Conservation (phyloP, 1,140 invertebrate species). For the Ostrea denselamellosa region DNA sequence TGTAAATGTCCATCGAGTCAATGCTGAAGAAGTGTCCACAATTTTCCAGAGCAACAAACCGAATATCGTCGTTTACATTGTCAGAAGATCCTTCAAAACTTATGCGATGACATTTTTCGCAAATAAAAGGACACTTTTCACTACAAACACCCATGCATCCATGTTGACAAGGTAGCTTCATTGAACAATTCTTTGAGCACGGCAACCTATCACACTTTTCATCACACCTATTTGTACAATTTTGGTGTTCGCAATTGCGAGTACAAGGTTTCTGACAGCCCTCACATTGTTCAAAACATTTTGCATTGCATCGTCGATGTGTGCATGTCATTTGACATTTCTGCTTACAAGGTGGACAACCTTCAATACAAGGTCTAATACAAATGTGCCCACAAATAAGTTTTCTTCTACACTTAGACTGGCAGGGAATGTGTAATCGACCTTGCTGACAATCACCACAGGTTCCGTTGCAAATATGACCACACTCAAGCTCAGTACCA, state of each 20-base stretch:
- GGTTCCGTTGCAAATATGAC: slow-evolving; percentile 67
- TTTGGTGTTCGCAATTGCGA: slow-evolving; percentile 76
- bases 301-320: slow-evolving; percentile 10
- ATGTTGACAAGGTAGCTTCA: slow-evolving; percentile 82
- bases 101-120: slow-evolving; percentile 64
- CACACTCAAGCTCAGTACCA: slow-evolving; percentile 61
- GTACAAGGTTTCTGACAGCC: slow-evolving; percentile 81
- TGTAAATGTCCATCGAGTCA: slow-evolving; percentile 78
- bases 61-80: slow-evolving; percentile 75
- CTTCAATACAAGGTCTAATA: slow-evolving; percentile 48
- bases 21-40: slow-evolving; percentile 62
- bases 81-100: slow-evolving; percentile 82
- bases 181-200: slow-evolving; percentile 77
- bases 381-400: slow-evolving; percentile 79
- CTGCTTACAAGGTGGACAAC: slow-evolving; percentile 83
- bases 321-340: slow-evolving; percentile 81
- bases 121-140: slow-evolving; percentile 83
- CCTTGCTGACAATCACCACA: slow-evolving; percentile 81
- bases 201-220: slow-evolving; percentile 81
- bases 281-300: slow-evolving; percentile 80
- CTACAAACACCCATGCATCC: slow-evolving; percentile 82
- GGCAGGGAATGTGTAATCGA: slow-evolving; percentile 81
- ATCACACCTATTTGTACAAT: slow-evolving; percentile 82
- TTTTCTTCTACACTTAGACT: slow-evolving; percentile 67
- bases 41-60: slow-evolving; percentile 64